Base-by-base conservation (phyloP, 2,113 vertebrate species). In the Myrmecobius fasciatus region DNA sequence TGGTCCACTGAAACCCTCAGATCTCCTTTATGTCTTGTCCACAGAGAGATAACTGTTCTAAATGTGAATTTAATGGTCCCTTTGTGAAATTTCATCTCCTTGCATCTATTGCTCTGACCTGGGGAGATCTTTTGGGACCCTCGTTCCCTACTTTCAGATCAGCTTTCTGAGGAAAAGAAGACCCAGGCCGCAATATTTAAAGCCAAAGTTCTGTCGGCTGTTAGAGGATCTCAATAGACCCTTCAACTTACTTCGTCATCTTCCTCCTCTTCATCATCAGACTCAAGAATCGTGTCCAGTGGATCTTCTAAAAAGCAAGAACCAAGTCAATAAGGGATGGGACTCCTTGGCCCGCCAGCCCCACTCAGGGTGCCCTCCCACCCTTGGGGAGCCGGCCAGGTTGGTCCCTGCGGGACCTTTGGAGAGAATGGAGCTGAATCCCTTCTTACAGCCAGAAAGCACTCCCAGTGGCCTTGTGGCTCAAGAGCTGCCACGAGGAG, bases 251-350 rank as follows among this genome's bases (percentile, higher is more conserved):
- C 99, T 56, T 99, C 99, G 43, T 99, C 99, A 0, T 99, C 99
- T 20, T 99, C 99, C 48, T 99, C 99, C 89, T 99, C 99, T 89
- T 99, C 99, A 88, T 99, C 99, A 7, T 99, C 99, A 52, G 99
- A 99, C 88, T 99, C 99, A 49, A 98, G 67, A 9, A 91, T 98
- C 10, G 99, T 99, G 94, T 99, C 99, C 46, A 97, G 95, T 0
- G 97, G 97, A n/a, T 99, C 99, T 94, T 98, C 99, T 99, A 89
- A 17, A 95, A 96, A 97, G 14, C 89, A 96, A 95, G 96, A 91
- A 92, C 83, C 7, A 26, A 88, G 89, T 90, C 11, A 3, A 0
- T 26, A 54, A 92, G 67, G 2, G 67, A 75, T 7, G 67, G 67
- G 36, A 22, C 36, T 14, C 3, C 17, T 17, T 20, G 14, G 3